These are phyloP conservation scores for Hippoglossus stenolepis DNA, from an alignment of 2,113 vertebrate species.

Conservation along the genomic window DNA sequence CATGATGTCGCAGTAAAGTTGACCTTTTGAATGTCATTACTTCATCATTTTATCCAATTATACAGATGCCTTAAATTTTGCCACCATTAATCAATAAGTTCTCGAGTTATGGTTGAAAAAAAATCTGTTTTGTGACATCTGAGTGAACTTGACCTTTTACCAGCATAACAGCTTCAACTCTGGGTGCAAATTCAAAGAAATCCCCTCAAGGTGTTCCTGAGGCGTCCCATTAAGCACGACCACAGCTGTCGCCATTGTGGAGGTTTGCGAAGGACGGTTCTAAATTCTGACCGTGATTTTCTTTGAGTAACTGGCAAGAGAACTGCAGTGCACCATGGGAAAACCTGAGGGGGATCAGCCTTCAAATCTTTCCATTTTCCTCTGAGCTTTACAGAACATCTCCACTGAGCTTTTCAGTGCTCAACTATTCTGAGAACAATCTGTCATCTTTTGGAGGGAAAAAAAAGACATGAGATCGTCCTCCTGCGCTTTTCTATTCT, in stretches of 20 bases:
- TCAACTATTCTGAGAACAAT: slow-evolving; percentile 3
- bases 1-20: neutral
- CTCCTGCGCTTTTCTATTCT: neutral
- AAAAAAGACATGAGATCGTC: neutral
- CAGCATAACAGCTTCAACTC: neutral
- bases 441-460: neutral
- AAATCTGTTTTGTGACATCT: neutral
- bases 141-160: neutral
- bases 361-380: slow-evolving; percentile 14
- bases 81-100: no score
- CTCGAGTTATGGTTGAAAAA: no score
- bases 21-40: neutral
- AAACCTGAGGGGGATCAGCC: slow-evolving; percentile 21
- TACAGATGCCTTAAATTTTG: no score
- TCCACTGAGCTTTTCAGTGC: neutral
- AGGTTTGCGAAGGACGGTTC: neutral
- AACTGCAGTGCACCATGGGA: neutral
- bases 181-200: neutral
- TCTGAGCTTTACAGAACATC: neutral
- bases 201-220: neutral
- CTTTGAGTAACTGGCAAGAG: neutral
- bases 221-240: neutral
- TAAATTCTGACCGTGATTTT: neutral
- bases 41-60: no score
- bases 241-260: neutral